Percentiles rank a stretch among this genome's conserved stretches.
These are phyloP conservation scores for Pararge aegeria DNA, from an alignment of 1,140 invertebrate species.

Conservation along the genomic window DNA sequence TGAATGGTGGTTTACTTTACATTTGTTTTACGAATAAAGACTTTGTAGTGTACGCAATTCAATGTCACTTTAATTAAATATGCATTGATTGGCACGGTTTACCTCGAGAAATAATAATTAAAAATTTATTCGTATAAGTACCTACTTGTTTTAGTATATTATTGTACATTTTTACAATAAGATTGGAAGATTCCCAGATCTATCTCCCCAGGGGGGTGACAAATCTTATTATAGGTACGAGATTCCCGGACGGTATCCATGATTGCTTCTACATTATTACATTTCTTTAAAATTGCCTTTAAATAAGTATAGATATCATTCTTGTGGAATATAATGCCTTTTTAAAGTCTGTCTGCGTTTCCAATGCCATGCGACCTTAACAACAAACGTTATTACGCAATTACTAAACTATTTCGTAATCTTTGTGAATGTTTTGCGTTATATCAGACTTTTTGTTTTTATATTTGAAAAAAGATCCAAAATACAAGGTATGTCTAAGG, in stretches of 20 bases:
- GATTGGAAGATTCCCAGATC: conserved; percentile 19
- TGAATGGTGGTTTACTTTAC: conserved; percentile 25
- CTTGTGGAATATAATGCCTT: background rate
- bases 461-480: too few species aligned
- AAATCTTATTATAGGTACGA: conserved; percentile 29
- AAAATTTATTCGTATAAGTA: background rate
- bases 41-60: conserved; percentile 23
- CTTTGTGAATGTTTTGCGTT: conserved; percentile 3
- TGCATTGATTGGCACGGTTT: conserved; percentile 24
- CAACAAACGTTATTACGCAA: background rate
- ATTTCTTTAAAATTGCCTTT: conserved; percentile 27
- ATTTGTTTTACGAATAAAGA: conserved; percentile 31
- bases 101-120: conserved; percentile 20
- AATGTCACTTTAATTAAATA: conserved; percentile 31
- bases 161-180: conserved; percentile 15
- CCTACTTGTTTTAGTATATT: background rate
- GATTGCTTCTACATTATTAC: conserved; percentile 4
- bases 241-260: conserved; percentile 13
- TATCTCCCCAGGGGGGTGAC: conserved; percentile 13
- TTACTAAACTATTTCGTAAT: conserved; percentile 3
- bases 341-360: background rate
- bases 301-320: conserved; percentile 6
- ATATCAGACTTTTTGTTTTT: background rate
- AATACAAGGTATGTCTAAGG: too few species aligned
- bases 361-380: conserved; percentile 4